Evolutionary conservation across 2,113 vertebrate species (phyloP).

Genomic region (Engraulis encrasicolus): DNA sequence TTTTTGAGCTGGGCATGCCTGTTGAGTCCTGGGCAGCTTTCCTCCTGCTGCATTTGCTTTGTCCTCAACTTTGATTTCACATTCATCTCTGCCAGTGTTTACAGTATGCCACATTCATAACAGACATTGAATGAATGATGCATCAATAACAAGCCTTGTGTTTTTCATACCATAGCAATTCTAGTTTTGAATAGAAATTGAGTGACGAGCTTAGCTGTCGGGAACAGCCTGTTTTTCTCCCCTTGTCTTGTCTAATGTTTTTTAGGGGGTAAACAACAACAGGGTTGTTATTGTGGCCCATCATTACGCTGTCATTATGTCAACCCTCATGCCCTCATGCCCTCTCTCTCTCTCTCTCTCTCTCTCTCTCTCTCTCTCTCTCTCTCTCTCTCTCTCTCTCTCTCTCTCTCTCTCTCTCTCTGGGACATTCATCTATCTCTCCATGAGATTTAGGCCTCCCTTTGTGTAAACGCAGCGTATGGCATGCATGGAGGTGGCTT

Average conservation of each 20-base stretch:
- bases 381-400: no score
- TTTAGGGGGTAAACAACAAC: constrained; percentile 13
- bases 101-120: background rate
- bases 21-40: background rate
- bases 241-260: background rate
- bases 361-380: no score
- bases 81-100: background rate
- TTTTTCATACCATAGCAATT: background rate
- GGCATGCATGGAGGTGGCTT: background rate
- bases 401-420: background rate
- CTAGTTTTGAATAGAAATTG: background rate
- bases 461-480: no score
- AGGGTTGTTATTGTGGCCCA: background rate
- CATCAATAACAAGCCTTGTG: no score
- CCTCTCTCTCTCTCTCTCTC: no score
- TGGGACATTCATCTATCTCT: background rate
- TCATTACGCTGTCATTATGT: background rate
- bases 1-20: background rate
- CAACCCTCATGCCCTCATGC: no score
- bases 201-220: background rate
- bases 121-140: no score
- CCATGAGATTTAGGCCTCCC: background rate
- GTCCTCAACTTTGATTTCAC: background rate
- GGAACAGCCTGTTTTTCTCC: background rate
- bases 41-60: background rate